Percentiles rank a stretch among this genome's conserved stretches.
Conservation (phyloP, 30 jellyfish, hydroid and myxozoan species). For the Chironex yamaguchii region DNA sequence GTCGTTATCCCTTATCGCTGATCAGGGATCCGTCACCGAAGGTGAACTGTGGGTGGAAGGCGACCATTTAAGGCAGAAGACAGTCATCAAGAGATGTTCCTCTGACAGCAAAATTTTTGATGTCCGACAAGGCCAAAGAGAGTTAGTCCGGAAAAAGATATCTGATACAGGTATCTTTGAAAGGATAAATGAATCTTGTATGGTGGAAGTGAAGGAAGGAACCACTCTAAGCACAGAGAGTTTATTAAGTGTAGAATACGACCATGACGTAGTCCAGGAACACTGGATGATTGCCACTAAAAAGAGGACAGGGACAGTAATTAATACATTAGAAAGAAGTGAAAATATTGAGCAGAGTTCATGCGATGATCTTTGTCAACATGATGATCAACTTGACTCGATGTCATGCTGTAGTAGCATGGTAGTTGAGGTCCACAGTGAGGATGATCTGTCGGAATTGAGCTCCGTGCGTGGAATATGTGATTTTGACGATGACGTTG, state of each 20-base stretch:
- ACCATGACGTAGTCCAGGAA: conserved; percentile 15
- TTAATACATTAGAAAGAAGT: conserved; percentile 57
- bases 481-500: conserved; percentile 64
- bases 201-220: conserved; percentile 15
- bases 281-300: conserved; percentile 78
- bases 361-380: conserved; percentile 27
- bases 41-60: not conserved
- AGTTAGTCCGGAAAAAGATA: not conserved
- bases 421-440: conserved; percentile 77
- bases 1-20: not conserved
- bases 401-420: conserved; percentile 67
- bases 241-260: not conserved
- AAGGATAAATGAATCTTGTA: not conserved
- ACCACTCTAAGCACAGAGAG: not conserved
- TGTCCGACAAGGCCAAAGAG: not conserved
- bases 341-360: conserved; percentile 29
- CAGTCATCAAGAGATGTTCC: not conserved
- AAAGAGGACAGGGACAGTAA: conserved; percentile 66
- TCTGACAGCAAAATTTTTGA: not conserved
- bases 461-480: conserved; percentile 56
- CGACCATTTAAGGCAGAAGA: not conserved
- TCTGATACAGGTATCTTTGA: not conserved
- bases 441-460: conserved; percentile 72
- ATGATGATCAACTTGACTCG: conserved; percentile 37
- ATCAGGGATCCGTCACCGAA: not conserved